Conservation (phyloP, 2,888 invertebrate species). For the Xestoiulus laeticollis region DNA sequence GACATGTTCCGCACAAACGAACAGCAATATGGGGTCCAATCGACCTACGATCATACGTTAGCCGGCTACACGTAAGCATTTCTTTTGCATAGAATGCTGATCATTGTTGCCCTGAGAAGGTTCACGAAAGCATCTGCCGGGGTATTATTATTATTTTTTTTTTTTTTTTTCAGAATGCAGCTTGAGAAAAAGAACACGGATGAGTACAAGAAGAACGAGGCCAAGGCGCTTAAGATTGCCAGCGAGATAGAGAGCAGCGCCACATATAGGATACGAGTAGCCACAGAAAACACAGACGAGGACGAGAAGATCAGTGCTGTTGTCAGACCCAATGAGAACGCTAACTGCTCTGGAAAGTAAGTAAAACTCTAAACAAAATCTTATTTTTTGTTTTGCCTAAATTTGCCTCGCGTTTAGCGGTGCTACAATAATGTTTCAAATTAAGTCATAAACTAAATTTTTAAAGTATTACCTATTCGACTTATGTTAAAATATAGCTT, state of each 20-base stretch:
- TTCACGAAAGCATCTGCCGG: no score
- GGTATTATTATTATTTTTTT: no score
- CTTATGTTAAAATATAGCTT: no score
- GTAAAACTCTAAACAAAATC: no score
- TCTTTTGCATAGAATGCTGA: no score
- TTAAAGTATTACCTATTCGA: no score
- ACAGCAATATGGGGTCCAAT: conserved; percentile 88
- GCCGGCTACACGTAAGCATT: conserved; percentile 79
- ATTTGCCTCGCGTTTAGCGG: no score
- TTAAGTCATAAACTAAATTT: no score
- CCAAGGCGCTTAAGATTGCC: conserved; percentile 88
- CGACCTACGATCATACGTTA: conserved; percentile 90
- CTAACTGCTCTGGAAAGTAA: conserved; percentile 58
- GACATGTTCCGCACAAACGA: conserved; percentile 98
- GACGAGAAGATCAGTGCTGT: conserved; percentile 89
- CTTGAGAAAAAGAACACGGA: conserved; percentile 85
- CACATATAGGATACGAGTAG: conserved; percentile 80
- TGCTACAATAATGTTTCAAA: no score
- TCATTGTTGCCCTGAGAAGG: no score
- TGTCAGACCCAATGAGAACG: conserved; percentile 68
- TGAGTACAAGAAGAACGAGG: conserved; percentile 85
- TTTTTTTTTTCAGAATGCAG: conserved; percentile 68
- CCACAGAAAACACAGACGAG: conserved; percentile 92
- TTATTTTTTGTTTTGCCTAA: no score
- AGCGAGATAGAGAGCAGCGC: conserved; percentile 91